Percentiles rank a stretch among this genome's conserved stretches.
Evolutionary conservation across 2,888 invertebrate species (phyloP).

Genomic region (Pristionchus entomophagus): DNA sequence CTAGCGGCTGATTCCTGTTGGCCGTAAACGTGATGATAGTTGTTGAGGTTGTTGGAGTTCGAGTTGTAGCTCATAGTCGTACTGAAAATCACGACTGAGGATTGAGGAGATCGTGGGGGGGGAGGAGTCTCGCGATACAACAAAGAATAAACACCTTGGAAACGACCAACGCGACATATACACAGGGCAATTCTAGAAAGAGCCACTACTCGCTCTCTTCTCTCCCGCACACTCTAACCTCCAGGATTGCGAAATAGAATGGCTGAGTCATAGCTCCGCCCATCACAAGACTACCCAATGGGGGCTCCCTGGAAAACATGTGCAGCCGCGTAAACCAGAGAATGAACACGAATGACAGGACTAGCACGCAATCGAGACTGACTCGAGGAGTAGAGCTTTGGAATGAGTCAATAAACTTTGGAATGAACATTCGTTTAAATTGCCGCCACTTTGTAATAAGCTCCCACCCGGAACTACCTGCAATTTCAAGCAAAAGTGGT

Average conservation of each 20-base stretch:
- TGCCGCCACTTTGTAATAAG: too few relatives aligned
- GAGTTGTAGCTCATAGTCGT: slow-evolving; percentile 10
- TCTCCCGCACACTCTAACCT: slow-evolving; percentile 38
- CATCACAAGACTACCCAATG: slow-evolving; percentile 40
- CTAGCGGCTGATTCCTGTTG: slow-evolving; percentile 21
- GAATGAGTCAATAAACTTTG: background rate
- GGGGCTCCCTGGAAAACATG: slow-evolving; percentile 1
- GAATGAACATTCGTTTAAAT: too few relatives aligned
- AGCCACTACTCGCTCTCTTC: slow-evolving; percentile 9
- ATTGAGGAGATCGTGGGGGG: background rate
- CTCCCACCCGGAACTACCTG: too few relatives aligned
- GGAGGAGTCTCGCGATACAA: slow-evolving; percentile 14
- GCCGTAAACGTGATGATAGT: background rate
- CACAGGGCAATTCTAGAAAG: slow-evolving; percentile 47
- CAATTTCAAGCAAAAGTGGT: too few relatives aligned
- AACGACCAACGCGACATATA: slow-evolving; percentile 44
- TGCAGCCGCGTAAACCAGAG: background rate
- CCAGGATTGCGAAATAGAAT: slow-evolving; percentile 41
- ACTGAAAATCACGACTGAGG: slow-evolving; percentile 44
- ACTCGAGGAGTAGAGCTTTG: too few relatives aligned
- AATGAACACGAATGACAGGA: background rate
- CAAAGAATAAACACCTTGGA: background rate
- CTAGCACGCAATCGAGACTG: background rate
- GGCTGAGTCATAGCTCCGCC: slow-evolving; percentile 47
- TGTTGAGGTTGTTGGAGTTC: slow-evolving; percentile 17